phyloP scores from a whole-genome alignment of 64 coral and sea anemone genomes.

The Trachythela sp. region DNA sequence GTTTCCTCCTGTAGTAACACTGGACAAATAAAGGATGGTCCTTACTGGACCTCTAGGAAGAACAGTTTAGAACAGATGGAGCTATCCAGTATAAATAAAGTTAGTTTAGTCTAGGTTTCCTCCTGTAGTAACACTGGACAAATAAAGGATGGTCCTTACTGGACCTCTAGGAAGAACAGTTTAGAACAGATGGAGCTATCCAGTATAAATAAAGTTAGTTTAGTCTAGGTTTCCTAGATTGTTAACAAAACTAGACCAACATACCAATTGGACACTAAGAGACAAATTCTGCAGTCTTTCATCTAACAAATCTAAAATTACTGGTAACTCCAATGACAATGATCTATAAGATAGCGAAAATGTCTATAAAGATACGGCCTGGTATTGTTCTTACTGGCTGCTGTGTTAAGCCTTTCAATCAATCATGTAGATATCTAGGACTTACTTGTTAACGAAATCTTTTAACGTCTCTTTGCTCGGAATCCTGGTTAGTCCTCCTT shows the following conservation, averaged over 20 bases:
- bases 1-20: too few species aligned
- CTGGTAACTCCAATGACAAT: not conserved
- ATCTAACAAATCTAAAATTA: not conserved
- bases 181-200: too few species aligned
- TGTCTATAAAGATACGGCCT: not conserved
- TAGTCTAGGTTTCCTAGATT: not conserved
- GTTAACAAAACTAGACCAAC: not conserved
- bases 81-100: too few species aligned
- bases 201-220: too few species aligned
- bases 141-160: too few species aligned
- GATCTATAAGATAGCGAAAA: not conserved
- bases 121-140: too few species aligned
- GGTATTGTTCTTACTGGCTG: too few species aligned
- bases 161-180: too few species aligned
- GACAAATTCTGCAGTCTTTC: not conserved
- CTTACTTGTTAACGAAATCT: slow-evolving; percentile 55
- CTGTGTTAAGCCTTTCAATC: not conserved
- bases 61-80: too few species aligned
- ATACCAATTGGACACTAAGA: not conserved
- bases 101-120: too few species aligned
- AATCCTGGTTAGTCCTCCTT: slow-evolving; percentile 47
- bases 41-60: too few species aligned
- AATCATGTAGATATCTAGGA: not conserved
- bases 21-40: too few species aligned
- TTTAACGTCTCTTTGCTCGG: slow-evolving; percentile 51